These are phyloP conservation scores for Hyperoplus immaculatus DNA, from an alignment of 2,797 vertebrate species.

Conservation along the genomic window DNA sequence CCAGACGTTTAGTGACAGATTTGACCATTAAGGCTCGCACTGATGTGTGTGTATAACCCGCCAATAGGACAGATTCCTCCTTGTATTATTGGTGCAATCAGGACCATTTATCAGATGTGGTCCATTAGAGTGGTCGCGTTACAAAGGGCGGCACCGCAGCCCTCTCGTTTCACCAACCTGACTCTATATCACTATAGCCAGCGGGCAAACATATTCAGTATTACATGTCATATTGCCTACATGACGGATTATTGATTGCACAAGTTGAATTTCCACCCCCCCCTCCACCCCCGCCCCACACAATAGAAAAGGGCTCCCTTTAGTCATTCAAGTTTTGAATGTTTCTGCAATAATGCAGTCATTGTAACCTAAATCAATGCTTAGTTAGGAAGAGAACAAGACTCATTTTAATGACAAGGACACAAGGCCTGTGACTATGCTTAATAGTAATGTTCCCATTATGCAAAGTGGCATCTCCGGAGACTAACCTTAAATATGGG, in stretches of 20 bases:
- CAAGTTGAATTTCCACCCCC: conserved; percentile 65
- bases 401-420: conserved; percentile 72
- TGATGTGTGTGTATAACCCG: conserved; percentile 53
- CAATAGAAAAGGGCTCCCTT: conserved; percentile 39
- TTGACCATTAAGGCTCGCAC: conserved; percentile 62
- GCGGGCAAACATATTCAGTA: conserved; percentile 58
- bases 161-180: conserved; percentile 52
- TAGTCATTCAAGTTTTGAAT: conserved; percentile 33
- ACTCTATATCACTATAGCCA: conserved; percentile 54
- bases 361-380: conserved; percentile 66
- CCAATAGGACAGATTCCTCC: conserved; percentile 68
- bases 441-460: conserved; percentile 80
- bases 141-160: conserved; percentile 60
- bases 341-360: conserved; percentile 34
- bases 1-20: conserved; percentile 66
- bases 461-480: conserved; percentile 74
- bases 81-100: conserved; percentile 69
- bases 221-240: conserved; percentile 73
- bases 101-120: conserved; percentile 70
- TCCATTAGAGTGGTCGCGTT: conserved; percentile 74
- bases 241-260: conserved; percentile 76
- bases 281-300: conserved; percentile 43
- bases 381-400: conserved; percentile 52
- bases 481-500: conserved; percentile 80
- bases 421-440: conserved; percentile 57